Base-by-base conservation (phyloP, 2,797 vertebrate genomes). In the Heteromormyrus szaboi region DNA sequence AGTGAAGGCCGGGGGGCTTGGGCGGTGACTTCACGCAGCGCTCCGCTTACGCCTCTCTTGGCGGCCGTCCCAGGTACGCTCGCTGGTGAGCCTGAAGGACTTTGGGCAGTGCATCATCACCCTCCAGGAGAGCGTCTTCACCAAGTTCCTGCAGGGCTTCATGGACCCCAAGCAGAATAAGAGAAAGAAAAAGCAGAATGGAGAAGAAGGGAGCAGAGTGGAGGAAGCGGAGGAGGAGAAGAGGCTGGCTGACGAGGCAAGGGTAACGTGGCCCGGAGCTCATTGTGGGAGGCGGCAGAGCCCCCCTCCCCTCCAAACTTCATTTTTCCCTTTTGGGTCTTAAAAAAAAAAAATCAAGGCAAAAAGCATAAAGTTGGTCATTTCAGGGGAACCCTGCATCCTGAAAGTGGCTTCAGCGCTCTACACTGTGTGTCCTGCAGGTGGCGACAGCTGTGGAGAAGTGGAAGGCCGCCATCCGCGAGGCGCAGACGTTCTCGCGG, bases 81-180 rank as follows among this genome's bases (percentile, higher is more conserved):
- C 96, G 0, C 93, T 96, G 89, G 97, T 98, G 90, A 97, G 95
- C 92, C 91, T 99, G 90, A 98, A 97, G 93, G 98, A 99, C 88
- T 99, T 99, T 91, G 98, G 98, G 0, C 98, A 99, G 91, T 97
- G 96, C 88, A 95, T 99, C 93, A 97, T 99, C 92, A 96, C 96
- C 1, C 96, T 99, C 89, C 98, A 99, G 92, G 97, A 97, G 90
- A 97, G 97, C 25, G 96, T 99, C n/a, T 97, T 99, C 93, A 98
- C 99, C 92, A 99, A 99, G 94, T 99, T 98, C 93, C 95, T 99
- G 87, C 99, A 99, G 93, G 98, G 99, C 79, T 99, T 99, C 94
- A 99, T 99, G 99, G 99, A 98, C 72, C 98, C 98, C 51, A 99
- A 98, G 91, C 97, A 99, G 93, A 99, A 99, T 92, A 98, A 96